These are phyloP conservation scores for Connochaetes taurinus DNA, from an alignment of 2,113 vertebrate species.

Conservation along the genomic window DNA sequence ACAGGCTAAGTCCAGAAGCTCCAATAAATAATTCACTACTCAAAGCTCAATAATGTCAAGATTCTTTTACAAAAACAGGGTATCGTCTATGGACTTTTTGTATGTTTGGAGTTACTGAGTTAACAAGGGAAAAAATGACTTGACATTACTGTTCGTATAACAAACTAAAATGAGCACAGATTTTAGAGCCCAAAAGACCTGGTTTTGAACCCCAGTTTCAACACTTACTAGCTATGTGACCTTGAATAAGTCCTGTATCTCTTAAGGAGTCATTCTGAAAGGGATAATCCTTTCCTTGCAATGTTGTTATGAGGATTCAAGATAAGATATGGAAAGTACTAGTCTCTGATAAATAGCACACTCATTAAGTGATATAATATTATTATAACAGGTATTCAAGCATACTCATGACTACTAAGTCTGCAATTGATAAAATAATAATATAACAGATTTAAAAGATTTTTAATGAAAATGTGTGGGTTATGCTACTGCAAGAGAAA, in stretches of 20 bases:
- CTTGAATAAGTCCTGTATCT: background rate
- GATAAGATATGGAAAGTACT: background rate
- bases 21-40: slow-evolving; percentile 40
- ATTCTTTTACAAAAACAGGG: slow-evolving; percentile 22
- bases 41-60: slow-evolving; percentile 3
- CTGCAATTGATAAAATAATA: background rate
- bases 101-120: background rate
- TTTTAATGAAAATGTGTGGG: background rate
- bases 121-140: slow-evolving; percentile 18
- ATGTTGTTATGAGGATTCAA: background rate
- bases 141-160: background rate
- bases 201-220: background rate
- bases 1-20: background rate
- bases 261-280: background rate
- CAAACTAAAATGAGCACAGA: background rate
- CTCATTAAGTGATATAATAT: background rate
- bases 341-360: background rate
- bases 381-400: background rate
- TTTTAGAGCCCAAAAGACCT: background rate
- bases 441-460: background rate
- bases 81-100: background rate
- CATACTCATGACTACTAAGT: background rate
- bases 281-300: background rate
- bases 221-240: background rate
- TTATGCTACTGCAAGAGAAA: background rate